Base-by-base conservation (phyloP, 2,797 vertebrate species). In the Sebastes elongatus region DNA sequence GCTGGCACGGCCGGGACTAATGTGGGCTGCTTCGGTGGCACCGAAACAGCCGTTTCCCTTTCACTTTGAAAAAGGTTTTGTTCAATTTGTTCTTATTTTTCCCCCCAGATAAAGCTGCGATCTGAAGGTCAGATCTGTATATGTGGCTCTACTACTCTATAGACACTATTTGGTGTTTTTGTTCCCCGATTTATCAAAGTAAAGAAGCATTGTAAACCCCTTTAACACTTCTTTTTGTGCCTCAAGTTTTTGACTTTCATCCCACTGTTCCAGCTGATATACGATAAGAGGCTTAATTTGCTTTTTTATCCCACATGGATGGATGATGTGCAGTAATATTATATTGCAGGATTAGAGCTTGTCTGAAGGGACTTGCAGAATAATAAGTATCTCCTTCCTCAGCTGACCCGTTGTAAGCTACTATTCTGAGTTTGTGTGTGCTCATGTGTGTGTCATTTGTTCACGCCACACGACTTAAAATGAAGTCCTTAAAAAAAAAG, bases 21-120 rank as follows among this genome's bases (percentile, higher is more conserved):
- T 78, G 66, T 52, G 35, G 25, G 74, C 42, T 20, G 71, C 71
- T 67, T 46, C 6, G 18, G 30, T 57, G 10, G 23, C 35, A 68
- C 62, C 59, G 57, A 74, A 76, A 62, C 60, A 30, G 25, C 25
- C 8, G 4, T 62, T 71, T 86, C 61, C 28, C 49, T 74, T 77
- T 77, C 23, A 28, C 32, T 82, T 67, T 78, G 0, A 64, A 79
- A 71, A 35, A 18, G 57, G 61, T 73, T 86, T 85, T 75, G 57
- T 83, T 76, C 33, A 70, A 22, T 69, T 74, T 56, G 32, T 81
- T 16, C n/a, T 13, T 33, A 66, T 60, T 35, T 28, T 35, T 7
- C 4, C 27, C 3, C 3, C 8, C 27, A 76, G 75, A 86, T 80
- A 60, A 79, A 76, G 6, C 68, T 64, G 4, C 0, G 13, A 64